Percentiles rank a stretch among this genome's conserved stretches.
Conservation (phyloP, 1,140 invertebrate genomes). For the Oppia nitens region DNA sequence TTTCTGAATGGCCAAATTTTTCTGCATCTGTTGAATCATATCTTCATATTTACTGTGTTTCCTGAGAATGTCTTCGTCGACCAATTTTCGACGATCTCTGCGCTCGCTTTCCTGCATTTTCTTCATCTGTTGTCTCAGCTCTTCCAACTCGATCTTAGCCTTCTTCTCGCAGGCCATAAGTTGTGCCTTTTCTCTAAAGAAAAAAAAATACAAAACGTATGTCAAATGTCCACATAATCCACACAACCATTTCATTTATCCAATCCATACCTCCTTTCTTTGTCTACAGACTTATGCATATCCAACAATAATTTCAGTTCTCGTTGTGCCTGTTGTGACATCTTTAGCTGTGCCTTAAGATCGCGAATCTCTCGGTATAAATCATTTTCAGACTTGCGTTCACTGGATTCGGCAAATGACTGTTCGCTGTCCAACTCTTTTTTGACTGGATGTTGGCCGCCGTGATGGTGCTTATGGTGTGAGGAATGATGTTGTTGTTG, state of each 20-base stretch:
- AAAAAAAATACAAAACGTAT: too few relatives aligned
- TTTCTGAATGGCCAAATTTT: conserved; percentile 47
- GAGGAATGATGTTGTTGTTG: neutral
- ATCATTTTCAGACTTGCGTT: conserved; percentile 24
- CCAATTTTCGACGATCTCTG: conserved; percentile 75
- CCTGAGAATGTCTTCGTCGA: conserved; percentile 73
- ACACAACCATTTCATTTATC: too few relatives aligned
- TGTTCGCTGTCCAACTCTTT: neutral
- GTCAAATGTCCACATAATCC: too few relatives aligned
- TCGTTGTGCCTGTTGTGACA: conserved; percentile 43
- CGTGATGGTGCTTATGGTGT: neutral
- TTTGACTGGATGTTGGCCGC: neutral
- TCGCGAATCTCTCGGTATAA: conserved; percentile 52
- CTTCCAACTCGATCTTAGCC: conserved; percentile 68
- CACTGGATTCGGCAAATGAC: neutral
- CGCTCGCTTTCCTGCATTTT: conserved; percentile 59
- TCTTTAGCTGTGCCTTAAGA: conserved; percentile 80
- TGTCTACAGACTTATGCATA: conserved; percentile 91
- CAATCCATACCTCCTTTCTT: conserved; percentile 68
- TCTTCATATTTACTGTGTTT: conserved; percentile 92
- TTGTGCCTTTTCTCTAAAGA: conserved; percentile 21
- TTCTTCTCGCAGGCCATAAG: conserved; percentile 89
- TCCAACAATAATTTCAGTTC: conserved; percentile 77
- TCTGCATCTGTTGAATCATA: conserved; percentile 40
- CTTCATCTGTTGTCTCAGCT: conserved; percentile 41